Base-by-base conservation (phyloP, 2,797 vertebrate genomes). In the Pipistrellus pipistrellus region DNA sequence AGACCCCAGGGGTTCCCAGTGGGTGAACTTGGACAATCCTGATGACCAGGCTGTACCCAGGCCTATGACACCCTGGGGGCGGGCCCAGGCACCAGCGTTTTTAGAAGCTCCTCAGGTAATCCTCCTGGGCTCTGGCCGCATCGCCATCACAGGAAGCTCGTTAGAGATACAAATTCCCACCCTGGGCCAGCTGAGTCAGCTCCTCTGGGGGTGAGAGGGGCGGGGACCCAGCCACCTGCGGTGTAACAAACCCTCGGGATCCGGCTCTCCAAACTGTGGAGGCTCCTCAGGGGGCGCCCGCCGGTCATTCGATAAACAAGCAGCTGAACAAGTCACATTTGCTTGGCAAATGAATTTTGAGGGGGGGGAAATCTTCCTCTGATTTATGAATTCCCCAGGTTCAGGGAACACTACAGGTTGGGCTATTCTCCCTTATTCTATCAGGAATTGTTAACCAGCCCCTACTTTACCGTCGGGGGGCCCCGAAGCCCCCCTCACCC, bases 181-280 rank as follows among this genome's bases (percentile, higher is more conserved):
- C 91, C 64, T 13, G 44, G 66, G n/a, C 81, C 55, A 14, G 9
- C 76, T 95, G 72, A 93, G 55, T 81, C 92, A 94, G 93, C 53
- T 13, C 72, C 44, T 75, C 8, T 17, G 48, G 30, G 38, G 10
- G 8, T 8, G 8, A 4, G 44, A 8, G 59, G 32, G 14, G 38
- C 3, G 30, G n/a, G 62, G 64, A 82, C 48, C 87, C 68, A 13
- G 87, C n/a, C 53, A 32, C 2, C 68, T 41, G 68, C 13, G 57
- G n/a, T 57, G 48, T 44, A 35, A 62, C 38, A 25, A 85, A 44
- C 21, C 84, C 68, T 71, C 30, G 3, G 78, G 69, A 46, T 55
- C 91, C 14, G 35, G n/a, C 14, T 27, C 41, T n/a, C 38, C 2
- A 76, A 68, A 71, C 10, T 27, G 46, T 23, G 17, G 20, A 64